Evolutionary conservation across 2,113 vertebrate genomes (phyloP).

Genomic region (Cephalopholis sonnerati): DNA sequence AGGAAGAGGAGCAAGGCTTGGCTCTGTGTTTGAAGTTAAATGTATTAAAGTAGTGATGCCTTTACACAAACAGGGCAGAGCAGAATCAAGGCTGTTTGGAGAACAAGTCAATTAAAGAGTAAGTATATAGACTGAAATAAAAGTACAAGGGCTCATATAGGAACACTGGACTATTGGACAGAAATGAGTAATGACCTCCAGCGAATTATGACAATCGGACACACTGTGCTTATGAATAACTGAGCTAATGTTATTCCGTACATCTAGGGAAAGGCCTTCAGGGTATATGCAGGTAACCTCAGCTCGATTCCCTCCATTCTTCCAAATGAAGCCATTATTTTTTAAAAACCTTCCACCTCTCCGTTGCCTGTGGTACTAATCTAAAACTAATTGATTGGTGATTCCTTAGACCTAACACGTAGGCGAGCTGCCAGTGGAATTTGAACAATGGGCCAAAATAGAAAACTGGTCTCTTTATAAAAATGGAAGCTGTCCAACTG

Average conservation of each 20-base stretch:
- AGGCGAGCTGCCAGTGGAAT: conserved; percentile 30
- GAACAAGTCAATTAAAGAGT: conserved; percentile 1
- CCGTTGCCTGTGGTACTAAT: conserved; percentile 63
- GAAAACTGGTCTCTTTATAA: conserved; percentile 24
- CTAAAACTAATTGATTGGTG: conserved; percentile 67
- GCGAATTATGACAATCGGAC: conserved; percentile 20
- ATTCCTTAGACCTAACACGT: conserved; percentile 31
- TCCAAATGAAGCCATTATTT: conserved; percentile 62
- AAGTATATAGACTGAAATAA: conserved; percentile 3
- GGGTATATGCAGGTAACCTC: conserved; percentile 39
- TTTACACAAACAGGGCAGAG: neutral
- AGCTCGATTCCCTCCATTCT: conserved; percentile 9
- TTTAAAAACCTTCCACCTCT: conserved; percentile 36
- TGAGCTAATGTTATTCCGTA: conserved; percentile 54
- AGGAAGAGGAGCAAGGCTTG: conserved; percentile 72
- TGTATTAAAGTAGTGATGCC: neutral
- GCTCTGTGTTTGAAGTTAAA: neutral
- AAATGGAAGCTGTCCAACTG: conserved; percentile 29
- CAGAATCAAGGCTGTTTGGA: neutral
- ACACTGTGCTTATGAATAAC: conserved; percentile 48
- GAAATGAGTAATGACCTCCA: conserved; percentile 24
- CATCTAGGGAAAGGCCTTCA: conserved; percentile 35
- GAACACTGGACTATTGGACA: neutral
- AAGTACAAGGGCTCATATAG: neutral
- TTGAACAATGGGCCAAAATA: conserved; percentile 49